Evolutionary conservation across 2,797 vertebrate genomes (phyloP).

Genomic region (Sebastes melanostomus): DNA sequence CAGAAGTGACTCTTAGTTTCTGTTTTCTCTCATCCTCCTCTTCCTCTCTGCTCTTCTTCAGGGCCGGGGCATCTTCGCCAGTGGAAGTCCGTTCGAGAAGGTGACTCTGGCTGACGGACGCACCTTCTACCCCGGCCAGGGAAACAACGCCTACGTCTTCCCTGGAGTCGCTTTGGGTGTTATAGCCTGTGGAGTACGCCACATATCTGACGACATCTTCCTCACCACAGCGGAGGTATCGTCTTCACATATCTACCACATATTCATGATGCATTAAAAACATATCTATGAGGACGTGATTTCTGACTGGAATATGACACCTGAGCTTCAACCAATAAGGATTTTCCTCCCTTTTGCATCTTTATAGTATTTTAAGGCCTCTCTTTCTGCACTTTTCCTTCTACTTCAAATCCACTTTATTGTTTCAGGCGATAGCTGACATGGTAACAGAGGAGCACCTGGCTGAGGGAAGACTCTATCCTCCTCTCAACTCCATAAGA

Average conservation of each 20-base stretch:
- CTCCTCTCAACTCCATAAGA: constrained; percentile 91
- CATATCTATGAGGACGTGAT: background rate
- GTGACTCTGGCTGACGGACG: constrained; percentile 91
- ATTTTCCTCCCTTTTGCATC: background rate
- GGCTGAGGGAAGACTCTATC: constrained; percentile 94
- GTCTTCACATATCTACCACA: background rate
- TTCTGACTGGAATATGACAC: background rate
- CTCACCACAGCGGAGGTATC: constrained; percentile 94
- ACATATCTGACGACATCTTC: constrained; percentile 95
- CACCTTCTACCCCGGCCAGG: constrained; percentile 95
- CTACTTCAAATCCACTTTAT: background rate
- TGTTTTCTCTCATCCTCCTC: background rate
- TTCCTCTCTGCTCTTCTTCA: constrained; percentile 53
- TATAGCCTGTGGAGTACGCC: constrained; percentile 90
- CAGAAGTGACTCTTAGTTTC: background rate
- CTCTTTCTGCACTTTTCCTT: background rate
- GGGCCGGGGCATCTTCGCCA: constrained; percentile 96
- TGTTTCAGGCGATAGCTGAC: constrained; percentile 87
- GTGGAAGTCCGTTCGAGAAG: constrained; percentile 93
- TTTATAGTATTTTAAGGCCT: background rate
- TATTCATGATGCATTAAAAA: background rate
- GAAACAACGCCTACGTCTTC: constrained; percentile 98
- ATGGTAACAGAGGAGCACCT: constrained; percentile 94
- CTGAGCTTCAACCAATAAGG: too few relatives aligned
- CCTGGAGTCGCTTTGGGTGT: constrained; percentile 94